These are phyloP conservation scores for Mastacembelus armatus DNA, from an alignment of 2,797 vertebrate species.

Conservation along the genomic window DNA sequence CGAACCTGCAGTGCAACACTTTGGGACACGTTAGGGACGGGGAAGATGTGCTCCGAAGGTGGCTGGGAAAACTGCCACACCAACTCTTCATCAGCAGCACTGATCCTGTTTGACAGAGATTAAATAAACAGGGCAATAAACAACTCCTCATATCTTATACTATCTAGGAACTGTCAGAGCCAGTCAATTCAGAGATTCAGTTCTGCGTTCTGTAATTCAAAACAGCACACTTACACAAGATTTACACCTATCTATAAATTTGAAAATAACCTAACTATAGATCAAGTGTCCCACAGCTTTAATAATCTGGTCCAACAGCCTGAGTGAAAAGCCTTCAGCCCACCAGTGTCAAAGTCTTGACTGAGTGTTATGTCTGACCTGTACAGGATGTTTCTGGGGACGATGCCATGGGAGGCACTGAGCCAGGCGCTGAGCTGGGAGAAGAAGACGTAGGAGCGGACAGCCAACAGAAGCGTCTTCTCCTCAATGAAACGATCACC, in stretches of 20 bases:
- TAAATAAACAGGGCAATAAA: constrained; percentile 9
- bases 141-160: constrained; percentile 4
- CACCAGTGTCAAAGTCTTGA: constrained; percentile 33
- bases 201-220: no score
- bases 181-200: no score
- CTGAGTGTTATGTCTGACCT: constrained; percentile 83
- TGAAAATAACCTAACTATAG: constrained; percentile 8
- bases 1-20: constrained; percentile 96
- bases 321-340: constrained; percentile 28
- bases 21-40: constrained; percentile 95
- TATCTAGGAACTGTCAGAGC: constrained; percentile 5
- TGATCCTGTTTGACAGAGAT: constrained; percentile 87
- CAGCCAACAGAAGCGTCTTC: constrained; percentile 94
- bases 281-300: constrained; percentile 11
- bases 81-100: constrained; percentile 93
- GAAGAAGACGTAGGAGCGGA: constrained; percentile 99
- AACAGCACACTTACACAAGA: neutral
- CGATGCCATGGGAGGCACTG: constrained; percentile 97
- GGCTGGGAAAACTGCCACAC: constrained; percentile 96
- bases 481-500: constrained; percentile 97
- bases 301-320: constrained; percentile 8
- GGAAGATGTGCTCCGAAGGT: constrained; percentile 96
- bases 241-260: neutral
- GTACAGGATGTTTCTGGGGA: constrained; percentile 98
- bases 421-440: constrained; percentile 99